Base-by-base conservation (phyloP, 2,888 invertebrate species). In the Hypena proboscidalis region DNA sequence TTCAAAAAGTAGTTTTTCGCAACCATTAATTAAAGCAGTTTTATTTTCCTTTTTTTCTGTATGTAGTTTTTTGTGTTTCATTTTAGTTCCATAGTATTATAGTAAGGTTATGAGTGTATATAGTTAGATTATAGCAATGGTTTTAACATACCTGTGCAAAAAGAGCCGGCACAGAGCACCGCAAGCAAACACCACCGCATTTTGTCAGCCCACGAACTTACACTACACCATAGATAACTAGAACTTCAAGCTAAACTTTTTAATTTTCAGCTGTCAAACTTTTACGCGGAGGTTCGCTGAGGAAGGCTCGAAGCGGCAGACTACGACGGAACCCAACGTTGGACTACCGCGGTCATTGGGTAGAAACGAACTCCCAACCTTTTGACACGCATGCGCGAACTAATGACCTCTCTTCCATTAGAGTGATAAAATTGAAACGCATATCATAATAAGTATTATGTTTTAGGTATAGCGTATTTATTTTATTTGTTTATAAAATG, bases 381-480 rank as follows among this genome's bases (percentile, higher is more conserved):
- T 61, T 57, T 75, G 70, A 71, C 76, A 79, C 85, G 85, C 85
- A 83, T 84, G 84, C 83, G 85, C 78, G 49, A 67, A 52, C 55
- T 55, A 43, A 51, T 56, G 62, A 61, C 66, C 65, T 63, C 53
- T 29, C 53, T 36, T 32, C 38, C 48, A 51, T 55, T 46, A 56
- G 42, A 62, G 27, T 55, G 29, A 44, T 63, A 52, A 48, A 48
- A 50, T 45, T 60, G 26, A 37, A 52, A 49, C 19, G 21, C 38
- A 21, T 45, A 17, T 42, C 10, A 35, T 58, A 25, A 48, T 46
- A n/a, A 19, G 8, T 10, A 4, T 10, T 6, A 8, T 22, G 23
- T 17, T 4, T 17, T 3, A 17, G 5, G 3, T 17, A n/a, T n/a
- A n/a, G n/a, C n/a, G n/a, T n/a, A n/a, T n/a, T n/a, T n/a, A n/a